phyloP scores from a whole-genome alignment of 1,140 invertebrate genomes.

The Drosophila parabipectinata region DNA sequence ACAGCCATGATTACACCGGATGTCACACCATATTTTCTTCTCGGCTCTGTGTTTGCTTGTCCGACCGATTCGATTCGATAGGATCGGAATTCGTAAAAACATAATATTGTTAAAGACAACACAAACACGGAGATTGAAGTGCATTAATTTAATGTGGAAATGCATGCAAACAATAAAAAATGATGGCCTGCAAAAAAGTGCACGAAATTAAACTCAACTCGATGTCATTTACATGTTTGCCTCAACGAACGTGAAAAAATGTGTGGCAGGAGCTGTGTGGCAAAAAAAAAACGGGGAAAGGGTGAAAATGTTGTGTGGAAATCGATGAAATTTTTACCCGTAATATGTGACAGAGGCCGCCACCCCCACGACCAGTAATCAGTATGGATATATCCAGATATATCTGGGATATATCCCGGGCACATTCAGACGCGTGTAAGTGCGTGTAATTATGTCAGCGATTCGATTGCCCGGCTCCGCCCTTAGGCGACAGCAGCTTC shows the following conservation, averaged over 20 bases:
- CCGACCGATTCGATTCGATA: constrained; percentile 11
- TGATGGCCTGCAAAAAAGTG: constrained; percentile 14
- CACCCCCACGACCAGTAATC: constrained; percentile 42
- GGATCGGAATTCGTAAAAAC: constrained; percentile 39
- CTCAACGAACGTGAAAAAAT: constrained; percentile 37
- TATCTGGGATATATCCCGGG: constrained; percentile 5
- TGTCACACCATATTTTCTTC: constrained; percentile 6
- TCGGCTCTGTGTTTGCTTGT: neutral
- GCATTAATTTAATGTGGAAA: constrained; percentile 71
- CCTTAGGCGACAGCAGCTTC: constrained; percentile 33
- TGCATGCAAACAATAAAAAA: constrained; percentile 39
- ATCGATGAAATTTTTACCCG: constrained; percentile 60
- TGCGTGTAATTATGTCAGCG: constrained; percentile 72
- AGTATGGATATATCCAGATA: constrained; percentile 38
- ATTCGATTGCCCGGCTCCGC: constrained; percentile 59
- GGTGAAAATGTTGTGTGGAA: constrained; percentile 13
- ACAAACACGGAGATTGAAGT: constrained; percentile 52
- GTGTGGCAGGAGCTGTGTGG: neutral
- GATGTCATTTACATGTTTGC: constrained; percentile 64
- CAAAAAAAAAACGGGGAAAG: constrained; percentile 5
- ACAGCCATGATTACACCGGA: constrained; percentile 23
- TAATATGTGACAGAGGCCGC: constrained; percentile 35
- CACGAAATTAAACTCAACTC: constrained; percentile 49
- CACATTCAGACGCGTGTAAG: constrained; percentile 29
- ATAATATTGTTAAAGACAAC: constrained; percentile 67